Conservation (phyloP, 2,113 vertebrate species). For the Conger conger region DNA sequence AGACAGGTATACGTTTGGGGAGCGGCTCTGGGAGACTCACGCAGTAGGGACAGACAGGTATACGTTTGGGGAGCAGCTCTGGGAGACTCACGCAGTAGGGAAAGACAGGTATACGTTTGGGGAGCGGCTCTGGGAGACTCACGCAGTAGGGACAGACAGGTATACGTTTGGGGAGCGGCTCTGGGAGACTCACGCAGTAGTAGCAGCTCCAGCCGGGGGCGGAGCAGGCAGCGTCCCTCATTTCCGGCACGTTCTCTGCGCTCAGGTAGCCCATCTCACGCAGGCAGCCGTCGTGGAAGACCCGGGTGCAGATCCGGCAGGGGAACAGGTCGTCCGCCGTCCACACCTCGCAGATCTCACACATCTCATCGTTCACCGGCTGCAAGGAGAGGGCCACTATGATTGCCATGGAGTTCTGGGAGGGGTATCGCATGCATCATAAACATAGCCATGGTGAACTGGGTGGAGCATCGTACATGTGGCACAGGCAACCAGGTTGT, state of each 20-base stretch:
- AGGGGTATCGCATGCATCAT: neutral
- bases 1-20: too few relatives aligned
- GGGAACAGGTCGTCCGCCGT: constrained; percentile 92
- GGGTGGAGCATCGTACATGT: neutral
- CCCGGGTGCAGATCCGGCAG: constrained; percentile 84
- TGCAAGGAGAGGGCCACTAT: constrained; percentile 44
- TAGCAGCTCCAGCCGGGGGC: constrained; percentile 94
- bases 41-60: neutral
- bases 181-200: constrained; percentile 83
- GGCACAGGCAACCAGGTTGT: neutral
- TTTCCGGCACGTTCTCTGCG: constrained; percentile 73
- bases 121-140: too few relatives aligned
- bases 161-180: neutral
- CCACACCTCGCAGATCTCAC: constrained; percentile 96
- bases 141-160: neutral
- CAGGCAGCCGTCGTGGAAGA: constrained; percentile 94
- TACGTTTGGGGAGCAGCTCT: too few relatives aligned
- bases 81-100: too few relatives aligned
- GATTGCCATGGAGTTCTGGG: constrained; percentile 19
- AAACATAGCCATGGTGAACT: neutral
- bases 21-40: neutral
- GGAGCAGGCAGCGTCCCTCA: constrained; percentile 83
- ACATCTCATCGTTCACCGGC: constrained; percentile 88
- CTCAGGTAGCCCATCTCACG: constrained; percentile 88
- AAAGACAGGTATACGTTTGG: too few relatives aligned